Evolutionary conservation across 2,797 vertebrate species (phyloP).

Genomic region (Calcarius lapponicus): DNA sequence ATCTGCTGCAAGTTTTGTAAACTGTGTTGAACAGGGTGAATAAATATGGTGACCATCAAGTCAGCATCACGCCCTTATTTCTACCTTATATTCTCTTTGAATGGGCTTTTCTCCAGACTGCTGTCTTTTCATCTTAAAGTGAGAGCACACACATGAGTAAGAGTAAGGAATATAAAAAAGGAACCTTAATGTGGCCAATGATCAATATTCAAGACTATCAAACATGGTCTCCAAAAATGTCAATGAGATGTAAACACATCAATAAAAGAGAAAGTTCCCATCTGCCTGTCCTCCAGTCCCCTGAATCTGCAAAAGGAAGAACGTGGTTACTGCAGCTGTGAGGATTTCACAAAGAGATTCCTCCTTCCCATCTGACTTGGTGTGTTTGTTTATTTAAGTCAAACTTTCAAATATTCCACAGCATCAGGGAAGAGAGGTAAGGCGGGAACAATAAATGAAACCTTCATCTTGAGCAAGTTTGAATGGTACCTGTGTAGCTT

Average conservation of each 20-base stretch:
- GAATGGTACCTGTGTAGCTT: not conserved
- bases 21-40: not conserved
- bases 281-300: not conserved
- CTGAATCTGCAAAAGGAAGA: not conserved
- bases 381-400: not conserved
- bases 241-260: not conserved
- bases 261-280: not conserved
- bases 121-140: not conserved
- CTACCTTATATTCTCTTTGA: not conserved
- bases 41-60: not conserved
- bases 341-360: not conserved
- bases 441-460: not conserved
- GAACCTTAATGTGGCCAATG: not conserved
- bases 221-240: not conserved
- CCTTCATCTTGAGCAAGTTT: accelerated
- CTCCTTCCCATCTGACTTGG: not conserved
- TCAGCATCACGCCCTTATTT: not conserved
- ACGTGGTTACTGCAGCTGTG: not conserved
- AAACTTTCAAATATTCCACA: not conserved
- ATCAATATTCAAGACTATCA: not conserved
- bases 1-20: not conserved
- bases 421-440: not conserved
- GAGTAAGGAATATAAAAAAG: not conserved
- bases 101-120: not conserved
- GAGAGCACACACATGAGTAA: not conserved